Conservation (phyloP, 2,113 vertebrate genomes). For the Macroglossus sobrinus region DNA sequence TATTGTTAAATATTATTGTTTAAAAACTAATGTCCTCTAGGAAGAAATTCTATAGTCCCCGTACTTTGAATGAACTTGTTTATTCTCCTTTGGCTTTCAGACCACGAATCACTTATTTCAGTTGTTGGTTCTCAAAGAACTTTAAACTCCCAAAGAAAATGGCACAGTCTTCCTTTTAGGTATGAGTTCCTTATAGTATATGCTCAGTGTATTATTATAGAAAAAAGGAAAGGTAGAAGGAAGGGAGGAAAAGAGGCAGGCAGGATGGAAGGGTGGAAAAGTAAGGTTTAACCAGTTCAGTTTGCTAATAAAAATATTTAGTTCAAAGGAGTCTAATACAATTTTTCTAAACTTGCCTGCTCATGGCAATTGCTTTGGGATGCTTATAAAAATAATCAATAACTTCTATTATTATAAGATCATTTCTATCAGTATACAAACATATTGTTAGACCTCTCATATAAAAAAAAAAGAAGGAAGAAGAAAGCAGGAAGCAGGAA, state of each 20-base stretch:
- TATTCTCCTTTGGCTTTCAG: neutral
- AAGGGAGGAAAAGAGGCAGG: neutral
- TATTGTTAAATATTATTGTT: slow-evolving; percentile 38
- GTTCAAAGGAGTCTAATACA: neutral
- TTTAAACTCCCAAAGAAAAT: neutral
- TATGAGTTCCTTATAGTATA: too few species aligned
- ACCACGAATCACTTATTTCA: neutral
- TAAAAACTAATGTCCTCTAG: neutral
- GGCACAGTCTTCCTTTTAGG: neutral
- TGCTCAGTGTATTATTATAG: neutral
- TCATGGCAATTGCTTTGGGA: neutral
- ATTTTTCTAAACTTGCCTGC: neutral
- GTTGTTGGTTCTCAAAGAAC: neutral
- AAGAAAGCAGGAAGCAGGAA: neutral
- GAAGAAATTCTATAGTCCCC: neutral
- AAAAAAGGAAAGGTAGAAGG: neutral
- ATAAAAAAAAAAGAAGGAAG: neutral
- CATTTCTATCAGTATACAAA: neutral
- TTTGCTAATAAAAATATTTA: neutral
- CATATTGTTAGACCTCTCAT: neutral
- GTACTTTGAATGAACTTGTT: neutral
- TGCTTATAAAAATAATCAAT: neutral
- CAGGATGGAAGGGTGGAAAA: neutral
- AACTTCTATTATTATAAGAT: neutral
- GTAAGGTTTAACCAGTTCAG: neutral